Conservation (phyloP, 2,113 vertebrate genomes). For the Ranitomeya imitator region DNA sequence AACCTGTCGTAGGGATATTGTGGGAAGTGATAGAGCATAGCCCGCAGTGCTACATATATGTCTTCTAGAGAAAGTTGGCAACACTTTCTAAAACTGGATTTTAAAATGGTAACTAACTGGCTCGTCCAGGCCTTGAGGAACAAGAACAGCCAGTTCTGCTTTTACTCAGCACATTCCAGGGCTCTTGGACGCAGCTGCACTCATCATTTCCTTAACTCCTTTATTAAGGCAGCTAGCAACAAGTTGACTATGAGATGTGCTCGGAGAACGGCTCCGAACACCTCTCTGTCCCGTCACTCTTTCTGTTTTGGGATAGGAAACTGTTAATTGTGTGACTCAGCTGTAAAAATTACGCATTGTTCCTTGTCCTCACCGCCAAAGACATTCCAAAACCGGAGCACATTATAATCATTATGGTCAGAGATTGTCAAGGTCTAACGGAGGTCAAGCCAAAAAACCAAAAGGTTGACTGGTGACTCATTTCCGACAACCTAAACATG, state of each 20-base stretch:
- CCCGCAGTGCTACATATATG: constrained; percentile 18
- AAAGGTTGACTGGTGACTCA: not conserved
- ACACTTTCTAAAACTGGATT: not conserved
- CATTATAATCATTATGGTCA: constrained; percentile 3
- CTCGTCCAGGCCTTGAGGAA: constrained; percentile 40
- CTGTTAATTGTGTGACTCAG: not conserved
- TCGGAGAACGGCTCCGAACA: not conserved
- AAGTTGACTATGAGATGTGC: not conserved
- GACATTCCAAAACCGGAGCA: not conserved
- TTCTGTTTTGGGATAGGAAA: not conserved
- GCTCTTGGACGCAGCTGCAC: constrained; percentile 39
- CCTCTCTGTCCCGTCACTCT: not conserved
- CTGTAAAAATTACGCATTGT: not conserved
- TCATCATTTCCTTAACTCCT: constrained; percentile 44
- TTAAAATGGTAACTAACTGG: constrained; percentile 17
- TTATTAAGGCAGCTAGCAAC: constrained; percentile 11
- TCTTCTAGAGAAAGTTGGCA: constrained; percentile 25
- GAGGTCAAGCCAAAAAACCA: not conserved
- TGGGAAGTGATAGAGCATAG: not conserved
- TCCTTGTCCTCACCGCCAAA: not conserved
- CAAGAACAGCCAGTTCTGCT: constrained; percentile 42
- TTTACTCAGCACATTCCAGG: constrained; percentile 54
- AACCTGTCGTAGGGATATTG: not conserved
- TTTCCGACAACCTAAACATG: not conserved
- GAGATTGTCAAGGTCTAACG: not conserved